phyloP scores from a whole-genome alignment of 2,888 invertebrate species.

The Esperia sulphurella region DNA sequence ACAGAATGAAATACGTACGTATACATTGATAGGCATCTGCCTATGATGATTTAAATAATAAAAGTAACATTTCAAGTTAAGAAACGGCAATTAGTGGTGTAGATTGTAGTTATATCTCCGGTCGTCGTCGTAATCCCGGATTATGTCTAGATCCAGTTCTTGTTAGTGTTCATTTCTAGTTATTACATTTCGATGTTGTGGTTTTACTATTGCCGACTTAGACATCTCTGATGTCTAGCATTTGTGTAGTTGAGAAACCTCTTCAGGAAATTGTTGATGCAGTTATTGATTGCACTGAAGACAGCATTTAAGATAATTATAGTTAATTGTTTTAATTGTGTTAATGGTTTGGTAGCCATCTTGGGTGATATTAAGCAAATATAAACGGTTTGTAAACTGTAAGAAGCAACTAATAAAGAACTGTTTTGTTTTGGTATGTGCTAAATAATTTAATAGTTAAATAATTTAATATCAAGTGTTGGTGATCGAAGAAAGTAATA shows the following conservation, averaged over 20 bases:
- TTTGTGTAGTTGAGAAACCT: background rate
- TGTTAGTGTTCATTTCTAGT: slow-evolving; percentile 14
- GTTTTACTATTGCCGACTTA: slow-evolving; percentile 10
- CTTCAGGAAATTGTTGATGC: background rate
- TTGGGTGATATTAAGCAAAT: too few species aligned
- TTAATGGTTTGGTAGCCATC: too few species aligned
- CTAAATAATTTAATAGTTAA: too few species aligned
- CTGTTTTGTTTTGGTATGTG: too few species aligned
- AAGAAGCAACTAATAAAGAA: too few species aligned
- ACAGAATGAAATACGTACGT: too few species aligned
- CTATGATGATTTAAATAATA: background rate
- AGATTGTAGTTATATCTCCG: slow-evolving; percentile 36
- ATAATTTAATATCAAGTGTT: too few species aligned
- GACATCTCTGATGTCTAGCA: slow-evolving; percentile 11
- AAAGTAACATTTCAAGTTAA: background rate
- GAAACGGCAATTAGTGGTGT: slow-evolving; percentile 34
- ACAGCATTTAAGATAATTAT: too few species aligned
- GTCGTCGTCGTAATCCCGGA: slow-evolving; percentile 45
- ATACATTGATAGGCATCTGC: too few species aligned
- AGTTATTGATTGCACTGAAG: background rate
- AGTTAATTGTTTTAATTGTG: too few species aligned
- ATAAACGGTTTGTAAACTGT: too few species aligned
- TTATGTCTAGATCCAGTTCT: slow-evolving; percentile 33
- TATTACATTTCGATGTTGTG: slow-evolving; percentile 22
- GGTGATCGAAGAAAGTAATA: too few species aligned